Evolutionary conservation across 2,113 vertebrate species (phyloP).

Genomic region (Myanophis thanlyinensis): DNA sequence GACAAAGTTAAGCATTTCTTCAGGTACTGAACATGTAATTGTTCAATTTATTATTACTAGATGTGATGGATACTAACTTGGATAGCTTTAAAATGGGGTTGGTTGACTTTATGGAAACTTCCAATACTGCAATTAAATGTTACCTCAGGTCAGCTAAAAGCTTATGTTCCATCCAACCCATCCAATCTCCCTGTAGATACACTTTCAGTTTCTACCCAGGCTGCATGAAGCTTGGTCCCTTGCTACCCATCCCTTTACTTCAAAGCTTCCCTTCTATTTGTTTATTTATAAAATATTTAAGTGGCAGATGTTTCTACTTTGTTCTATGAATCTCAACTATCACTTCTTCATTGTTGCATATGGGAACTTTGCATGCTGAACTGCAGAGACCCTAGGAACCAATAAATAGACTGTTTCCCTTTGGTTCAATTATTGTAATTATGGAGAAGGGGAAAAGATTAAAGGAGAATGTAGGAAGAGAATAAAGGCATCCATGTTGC

Average conservation of each 20-base stretch:
- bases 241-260: neutral
- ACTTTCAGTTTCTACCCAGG: neutral
- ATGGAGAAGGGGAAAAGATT: neutral
- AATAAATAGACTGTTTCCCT: neutral
- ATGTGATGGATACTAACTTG: neutral
- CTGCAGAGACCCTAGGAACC: neutral
- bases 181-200: neutral
- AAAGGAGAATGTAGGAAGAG: neutral
- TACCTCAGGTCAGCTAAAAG: neutral
- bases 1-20: neutral
- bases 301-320: neutral
- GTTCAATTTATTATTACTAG: neutral
- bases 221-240: neutral
- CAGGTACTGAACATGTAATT: neutral
- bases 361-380: neutral
- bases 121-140: neutral
- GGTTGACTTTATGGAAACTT: neutral
- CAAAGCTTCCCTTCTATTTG: neutral
- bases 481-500: neutral
- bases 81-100: neutral
- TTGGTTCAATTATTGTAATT: neutral
- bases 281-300: neutral
- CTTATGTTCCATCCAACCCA: neutral
- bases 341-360: neutral
- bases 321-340: neutral